Evolutionary conservation across 2,113 vertebrate genomes (phyloP).

Genomic region (Lagopus leucura): DNA sequence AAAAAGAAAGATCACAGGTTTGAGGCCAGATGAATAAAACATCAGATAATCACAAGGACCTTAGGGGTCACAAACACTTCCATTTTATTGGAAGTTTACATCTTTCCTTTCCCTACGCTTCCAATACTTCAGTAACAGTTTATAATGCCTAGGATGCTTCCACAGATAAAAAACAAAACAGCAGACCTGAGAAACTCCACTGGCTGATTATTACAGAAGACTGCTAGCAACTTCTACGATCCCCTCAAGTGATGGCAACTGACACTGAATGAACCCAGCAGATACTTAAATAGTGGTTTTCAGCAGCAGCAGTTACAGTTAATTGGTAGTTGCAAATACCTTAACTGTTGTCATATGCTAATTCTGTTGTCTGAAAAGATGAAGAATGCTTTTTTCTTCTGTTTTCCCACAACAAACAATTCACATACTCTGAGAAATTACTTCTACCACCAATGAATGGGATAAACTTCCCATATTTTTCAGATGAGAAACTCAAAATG

Average conservation of each 20-base stretch:
- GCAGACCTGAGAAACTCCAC: background rate
- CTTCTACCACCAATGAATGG: background rate
- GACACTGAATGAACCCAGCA: background rate
- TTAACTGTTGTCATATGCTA: background rate
- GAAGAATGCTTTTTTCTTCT: background rate
- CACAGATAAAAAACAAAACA: background rate
- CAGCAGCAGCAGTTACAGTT: background rate
- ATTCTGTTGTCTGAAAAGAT: background rate
- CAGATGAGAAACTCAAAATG: background rate
- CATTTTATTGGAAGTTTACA: background rate
- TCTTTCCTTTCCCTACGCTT: background rate
- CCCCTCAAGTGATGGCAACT: background rate
- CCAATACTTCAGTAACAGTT: background rate
- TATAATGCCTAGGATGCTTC: background rate
- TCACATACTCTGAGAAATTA: background rate
- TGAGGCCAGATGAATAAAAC: background rate
- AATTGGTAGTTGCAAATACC: background rate
- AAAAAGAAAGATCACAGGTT: background rate
- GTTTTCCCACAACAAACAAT: background rate
- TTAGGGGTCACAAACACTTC: background rate
- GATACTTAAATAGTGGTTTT: background rate
- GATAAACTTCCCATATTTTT: background rate
- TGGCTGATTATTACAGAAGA: background rate
- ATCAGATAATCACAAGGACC: background rate
- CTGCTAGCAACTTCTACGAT: background rate